These are phyloP conservation scores for Danaus melanippus DNA, from an alignment of 1,140 invertebrate genomes.

Conservation along the genomic window DNA sequence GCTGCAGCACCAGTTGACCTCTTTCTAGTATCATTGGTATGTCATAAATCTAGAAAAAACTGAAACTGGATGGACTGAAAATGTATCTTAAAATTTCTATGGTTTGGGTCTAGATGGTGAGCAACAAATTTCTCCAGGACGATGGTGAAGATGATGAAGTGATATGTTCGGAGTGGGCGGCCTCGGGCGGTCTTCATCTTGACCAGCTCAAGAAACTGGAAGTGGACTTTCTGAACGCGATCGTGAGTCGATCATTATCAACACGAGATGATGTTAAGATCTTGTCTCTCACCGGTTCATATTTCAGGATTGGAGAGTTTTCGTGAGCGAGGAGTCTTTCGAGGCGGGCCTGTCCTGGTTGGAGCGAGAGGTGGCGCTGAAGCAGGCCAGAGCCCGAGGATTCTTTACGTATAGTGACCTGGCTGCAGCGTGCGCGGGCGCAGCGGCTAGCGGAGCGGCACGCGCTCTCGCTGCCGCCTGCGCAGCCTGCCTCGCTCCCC, in stretches of 20 bases:
- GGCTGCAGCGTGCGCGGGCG: conserved; percentile 73
- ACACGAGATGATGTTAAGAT: background rate
- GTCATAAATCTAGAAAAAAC: conserved; percentile 19
- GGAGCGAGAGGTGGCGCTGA: conserved; percentile 80
- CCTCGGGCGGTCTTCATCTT: conserved; percentile 81
- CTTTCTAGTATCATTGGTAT: conserved; percentile 93
- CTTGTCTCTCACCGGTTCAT: background rate
- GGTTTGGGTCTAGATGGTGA: conserved; percentile 84
- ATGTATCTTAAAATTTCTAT: background rate
- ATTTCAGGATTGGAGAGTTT: conserved; percentile 87
- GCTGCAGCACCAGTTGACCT: conserved; percentile 88
- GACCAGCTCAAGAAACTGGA: conserved; percentile 87
- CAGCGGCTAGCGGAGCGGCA: conserved; percentile 72
- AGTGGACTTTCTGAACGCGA: conserved; percentile 89
- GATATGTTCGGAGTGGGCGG: conserved; percentile 91
- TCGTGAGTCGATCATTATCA: conserved; percentile 74
- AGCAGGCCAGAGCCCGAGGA: conserved; percentile 81
- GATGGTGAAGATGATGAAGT: conserved; percentile 92
- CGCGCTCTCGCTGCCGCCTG: conserved; percentile 71
- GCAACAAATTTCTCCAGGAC: conserved; percentile 94
- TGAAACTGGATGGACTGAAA: too few relatives aligned
- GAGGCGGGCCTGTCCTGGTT: conserved; percentile 75
- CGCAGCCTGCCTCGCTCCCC: conserved; percentile 79
- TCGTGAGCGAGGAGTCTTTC: conserved; percentile 83
- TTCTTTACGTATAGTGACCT: conserved; percentile 92